Evolutionary conservation across 1,140 invertebrate species (phyloP), one percentile per base, ranked within the genome.

Genomic region (Lerema accius): DNA sequence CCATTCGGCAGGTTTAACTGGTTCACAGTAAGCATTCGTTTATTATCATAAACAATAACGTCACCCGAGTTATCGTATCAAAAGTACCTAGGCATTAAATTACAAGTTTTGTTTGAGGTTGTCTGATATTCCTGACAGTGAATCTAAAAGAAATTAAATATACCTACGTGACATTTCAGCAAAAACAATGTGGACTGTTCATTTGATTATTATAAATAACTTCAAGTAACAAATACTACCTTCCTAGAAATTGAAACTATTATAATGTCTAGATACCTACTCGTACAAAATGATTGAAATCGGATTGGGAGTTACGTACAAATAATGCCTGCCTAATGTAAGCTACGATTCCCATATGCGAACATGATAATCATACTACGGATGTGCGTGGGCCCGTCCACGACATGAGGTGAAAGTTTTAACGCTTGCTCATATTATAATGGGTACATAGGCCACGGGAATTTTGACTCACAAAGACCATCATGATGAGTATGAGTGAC

Each of bases 351-450:
- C 62, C 65, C 62, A 63, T 64, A 67, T 67, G 63, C 65, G 55
- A 60, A 61, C 63, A 64, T 59, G 65, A 68, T 71, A 67, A 72
- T 69, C 62, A 64, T 49, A 49, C 40, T 60, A 69, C 67, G 67
- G 64, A 68, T 70, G 46, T 55, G 64, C 68, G 64, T 71, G 66
- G 66, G 64, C 63, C 56, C 59, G 65, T 63, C 66, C 40, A 61
- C 63, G 51, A 69, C 61, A 65, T 23, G 73, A 67, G 72, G 74
- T 77, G 71, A 77, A 77, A 77, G 73, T 70, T 73, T 66, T 48
- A 56, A 71, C 60, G 61, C 71, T 55, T 67, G 62, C 37, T 59
- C 69, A 49, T 63, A 69, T 58, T 48, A 53, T 66, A 39, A 63
- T 71, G 66, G 42, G 40, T 26, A 58, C 55, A 46, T 63, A 63